Evolutionary conservation across 2,113 vertebrate genomes (phyloP), one percentile per base, ranked within the genome.

Genomic region (Daboia siamensis): DNA sequence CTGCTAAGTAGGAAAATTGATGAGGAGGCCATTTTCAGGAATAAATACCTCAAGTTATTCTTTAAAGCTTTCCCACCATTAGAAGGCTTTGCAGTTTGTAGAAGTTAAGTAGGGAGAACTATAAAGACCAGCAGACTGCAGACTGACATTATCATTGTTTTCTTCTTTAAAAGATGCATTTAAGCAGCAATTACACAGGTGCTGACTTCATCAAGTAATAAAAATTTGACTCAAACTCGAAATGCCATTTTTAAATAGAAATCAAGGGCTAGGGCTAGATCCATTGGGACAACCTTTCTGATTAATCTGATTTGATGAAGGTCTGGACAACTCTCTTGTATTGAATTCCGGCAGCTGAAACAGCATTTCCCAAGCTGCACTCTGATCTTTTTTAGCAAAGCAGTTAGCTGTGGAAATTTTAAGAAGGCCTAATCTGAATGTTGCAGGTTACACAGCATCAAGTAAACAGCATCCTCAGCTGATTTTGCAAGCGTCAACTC

Each of bases 171-270:
- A 91, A 91, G 84, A 91, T 20, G n/a, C 15, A 88, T 55, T 94
- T 69, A 87, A 57, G 6, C 56, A 95, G 92, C 9, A 92, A 80
- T 88, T 93, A 91, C 3, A 56, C 3, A 86, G 92, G 44, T 87
- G 48, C 56, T 48, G 87, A 91, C 48, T 90, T 92, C 87, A 92
- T 91, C 52, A 84, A 93, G 52, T 56, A 92, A 87, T 11, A 92
- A 51, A 92, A 94, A 94, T 9, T 89, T 52, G 69, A 92, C 20
- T 93, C 86, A 90, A 90, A 93, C n/a, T 21, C 39, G 74, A 33
- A 86, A 51, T 91, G 92, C 59, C 29, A 88, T 5, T 90, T 92
- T 44, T 89, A 94, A 94, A 93, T 15, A 95, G 48, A 46, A 95
- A 84, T 48, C 93, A 94, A 94, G 94, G 13, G 21, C 87, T 84